phyloP scores from a whole-genome alignment of 2,888 invertebrate genomes.

The Pycnomerus fuliginosus region DNA sequence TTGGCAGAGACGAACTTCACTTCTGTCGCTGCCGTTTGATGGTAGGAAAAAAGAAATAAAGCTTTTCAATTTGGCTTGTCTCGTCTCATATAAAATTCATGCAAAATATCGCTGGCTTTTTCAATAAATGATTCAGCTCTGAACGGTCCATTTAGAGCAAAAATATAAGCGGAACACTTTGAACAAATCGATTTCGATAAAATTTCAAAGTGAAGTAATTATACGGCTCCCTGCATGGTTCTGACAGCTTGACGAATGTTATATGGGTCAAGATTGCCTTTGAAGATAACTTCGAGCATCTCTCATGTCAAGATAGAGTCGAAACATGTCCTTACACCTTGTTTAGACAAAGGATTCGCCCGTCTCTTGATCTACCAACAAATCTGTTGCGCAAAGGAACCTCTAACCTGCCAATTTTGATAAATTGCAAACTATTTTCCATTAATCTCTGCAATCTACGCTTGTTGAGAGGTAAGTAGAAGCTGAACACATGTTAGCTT shows the following conservation, averaged over 20 bases:
- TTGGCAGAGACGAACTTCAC: constrained; percentile 20
- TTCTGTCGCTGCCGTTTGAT: constrained; percentile 21
- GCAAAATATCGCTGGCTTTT: constrained; percentile 11
- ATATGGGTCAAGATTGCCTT: constrained; percentile 5
- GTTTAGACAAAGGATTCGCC: constrained; percentile 3
- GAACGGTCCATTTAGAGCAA: constrained; percentile 9
- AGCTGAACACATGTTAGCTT: no score
- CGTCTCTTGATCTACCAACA: not conserved
- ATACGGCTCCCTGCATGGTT: not conserved
- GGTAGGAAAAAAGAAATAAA: constrained; percentile 17
- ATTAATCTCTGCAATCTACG: no score
- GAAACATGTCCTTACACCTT: not conserved
- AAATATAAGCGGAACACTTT: not conserved
- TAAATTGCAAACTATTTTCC: no score
- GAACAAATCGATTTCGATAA: no score
- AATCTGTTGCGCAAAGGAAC: no score
- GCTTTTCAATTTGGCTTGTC: constrained; percentile 22
- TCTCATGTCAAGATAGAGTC: not conserved
- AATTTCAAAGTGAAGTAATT: no score
- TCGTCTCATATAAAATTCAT: constrained; percentile 18
- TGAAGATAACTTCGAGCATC: not conserved
- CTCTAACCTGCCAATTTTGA: no score
- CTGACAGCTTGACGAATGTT: constrained; percentile 2
- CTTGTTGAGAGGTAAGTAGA: no score
- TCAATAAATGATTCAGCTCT: constrained; percentile 7